Base-by-base conservation (phyloP, 2,888 invertebrate species). In the Lithophane leautieri region DNA sequence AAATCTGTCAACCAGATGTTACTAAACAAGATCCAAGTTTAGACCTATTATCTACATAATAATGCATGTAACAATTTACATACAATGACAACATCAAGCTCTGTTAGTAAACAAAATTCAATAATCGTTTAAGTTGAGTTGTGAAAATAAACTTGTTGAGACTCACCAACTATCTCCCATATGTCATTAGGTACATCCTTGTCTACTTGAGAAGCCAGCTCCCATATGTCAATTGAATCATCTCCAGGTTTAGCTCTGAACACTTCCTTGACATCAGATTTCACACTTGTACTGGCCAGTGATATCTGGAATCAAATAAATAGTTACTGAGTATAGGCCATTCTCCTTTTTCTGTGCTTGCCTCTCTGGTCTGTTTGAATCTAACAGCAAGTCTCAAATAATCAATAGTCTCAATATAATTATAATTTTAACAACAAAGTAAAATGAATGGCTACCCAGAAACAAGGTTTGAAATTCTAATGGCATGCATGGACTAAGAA, bases 101-200 rank as follows among this genome's bases (percentile, higher is more conserved):
- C 7, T 25, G 8, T 60, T 61, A 25, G 1, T 28, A 47, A 47
- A 44, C 14, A 25, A 25, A 6, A 56, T 9, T 50, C n/a, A n/a
- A n/a, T 34, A 58, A 12, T 14, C 12, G 44, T 34, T 34, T 34
- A 34, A 34, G 34, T 14, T 40, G 19, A 60, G 14, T 9, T 65
- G 19, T 75, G 52, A 56, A 72, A 52, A 52, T 47, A 52, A 54
- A 42, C 4, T 16, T 22, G 12, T 58, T 60, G 7, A 22, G 12
- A 63, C 95, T 91, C 86, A 96, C 96, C 92, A 81, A 92, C 96
- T 79, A 93, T 83, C 56, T 96, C 94, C 96, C 96, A 96, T 83
- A 96, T 95, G 78, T 96, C 92, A 56, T 92, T 91, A 47, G 96
- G 95, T n/a, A 96, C 87, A 74, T 95, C 92, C 78, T 95, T 95